These are phyloP conservation scores for Phlogophora meticulosa DNA, from an alignment of 2,888 invertebrate species.

Conservation along the genomic window DNA sequence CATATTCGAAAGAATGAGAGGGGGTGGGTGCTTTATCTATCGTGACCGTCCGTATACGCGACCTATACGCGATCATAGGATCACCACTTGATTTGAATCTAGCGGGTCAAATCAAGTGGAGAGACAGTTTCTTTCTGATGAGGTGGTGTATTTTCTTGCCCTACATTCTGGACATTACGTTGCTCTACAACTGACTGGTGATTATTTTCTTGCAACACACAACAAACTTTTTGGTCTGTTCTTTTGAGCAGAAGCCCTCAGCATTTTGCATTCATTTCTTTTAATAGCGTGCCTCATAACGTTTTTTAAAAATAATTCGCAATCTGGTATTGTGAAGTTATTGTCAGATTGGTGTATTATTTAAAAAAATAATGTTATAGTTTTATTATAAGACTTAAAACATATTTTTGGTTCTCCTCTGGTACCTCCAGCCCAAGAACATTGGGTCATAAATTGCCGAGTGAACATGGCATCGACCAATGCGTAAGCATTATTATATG, in stretches of 20 bases:
- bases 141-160: too few species aligned
- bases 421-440: conserved; percentile 26
- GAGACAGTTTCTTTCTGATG: too few species aligned
- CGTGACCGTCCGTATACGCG: too few species aligned
- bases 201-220: not conserved
- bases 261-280: conserved; percentile 14
- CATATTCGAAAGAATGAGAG: too few species aligned
- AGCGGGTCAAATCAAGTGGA: too few species aligned
- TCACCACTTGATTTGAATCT: too few species aligned
- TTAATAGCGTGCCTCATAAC: conserved; percentile 7
- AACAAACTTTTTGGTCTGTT: conserved; percentile 10
- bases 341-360: conserved; percentile 6
- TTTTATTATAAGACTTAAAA: not conserved
- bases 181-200: not conserved
- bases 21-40: too few species aligned
- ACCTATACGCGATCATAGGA: too few species aligned
- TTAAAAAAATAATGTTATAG: conserved; percentile 7
- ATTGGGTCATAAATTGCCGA: conserved; percentile 24
- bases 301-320: not conserved
- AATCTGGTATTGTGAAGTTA: conserved; percentile 5
- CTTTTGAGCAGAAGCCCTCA: conserved; percentile 21
- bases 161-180: too few species aligned
- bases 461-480: conserved; percentile 23
- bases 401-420: conserved; percentile 30
- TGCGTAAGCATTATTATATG: conserved; percentile 23